Conservation (phyloP, 2,888 invertebrate genomes). For the Oasisia sp. region DNA sequence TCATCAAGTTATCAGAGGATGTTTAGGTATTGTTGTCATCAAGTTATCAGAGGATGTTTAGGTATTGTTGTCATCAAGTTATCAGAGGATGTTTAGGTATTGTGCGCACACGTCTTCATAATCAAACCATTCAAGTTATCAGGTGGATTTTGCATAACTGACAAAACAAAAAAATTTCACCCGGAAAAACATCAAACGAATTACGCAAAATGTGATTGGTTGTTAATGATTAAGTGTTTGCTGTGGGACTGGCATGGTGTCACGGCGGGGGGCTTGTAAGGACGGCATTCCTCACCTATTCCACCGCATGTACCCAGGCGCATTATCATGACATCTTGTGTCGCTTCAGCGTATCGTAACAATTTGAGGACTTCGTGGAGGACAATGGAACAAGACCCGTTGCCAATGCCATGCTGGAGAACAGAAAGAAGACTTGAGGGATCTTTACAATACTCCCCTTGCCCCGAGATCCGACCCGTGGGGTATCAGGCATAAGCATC, state of each 20-base stretch:
- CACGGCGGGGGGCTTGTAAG: background rate
- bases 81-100: background rate
- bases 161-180: too few relatives aligned
- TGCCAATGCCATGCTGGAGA: constrained; percentile 95
- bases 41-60: too few relatives aligned
- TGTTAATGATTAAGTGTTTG: background rate
- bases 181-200: too few relatives aligned
- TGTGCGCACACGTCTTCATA: background rate
- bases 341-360: constrained; percentile 90
- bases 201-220: background rate
- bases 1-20: too few relatives aligned
- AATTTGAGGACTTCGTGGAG: constrained; percentile 96
- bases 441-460: background rate
- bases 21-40: too few relatives aligned
- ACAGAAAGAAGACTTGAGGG: constrained; percentile 6
- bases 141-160: background rate
- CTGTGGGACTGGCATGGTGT: background rate
- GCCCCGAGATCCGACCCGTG: background rate
- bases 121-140: background rate
- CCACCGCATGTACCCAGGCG: constrained; percentile 95
- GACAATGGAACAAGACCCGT: constrained; percentile 93
- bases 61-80: too few relatives aligned
- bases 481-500: background rate
- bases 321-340: constrained; percentile 81
- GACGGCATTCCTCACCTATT: constrained; percentile 71